These are phyloP conservation scores for Pluvialis apricaria DNA, from an alignment of 2,113 vertebrate genomes.

Conservation along the genomic window DNA sequence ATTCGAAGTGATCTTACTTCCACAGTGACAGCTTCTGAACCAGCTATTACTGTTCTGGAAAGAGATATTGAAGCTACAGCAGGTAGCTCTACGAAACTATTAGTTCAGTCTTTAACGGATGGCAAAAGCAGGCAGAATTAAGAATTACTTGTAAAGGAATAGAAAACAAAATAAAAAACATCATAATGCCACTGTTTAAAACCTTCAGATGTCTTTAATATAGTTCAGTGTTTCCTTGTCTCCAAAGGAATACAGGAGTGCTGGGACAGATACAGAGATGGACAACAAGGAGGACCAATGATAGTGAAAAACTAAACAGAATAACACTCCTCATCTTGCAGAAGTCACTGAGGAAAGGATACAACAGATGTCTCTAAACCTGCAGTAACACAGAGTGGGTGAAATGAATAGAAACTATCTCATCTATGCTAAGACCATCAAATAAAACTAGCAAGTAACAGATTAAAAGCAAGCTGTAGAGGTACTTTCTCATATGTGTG, in stretches of 20 bases:
- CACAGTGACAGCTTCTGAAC: neutral
- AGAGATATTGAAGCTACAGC: neutral
- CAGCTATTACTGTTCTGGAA: neutral
- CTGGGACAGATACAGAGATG: neutral
- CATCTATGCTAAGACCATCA: neutral
- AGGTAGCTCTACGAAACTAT: neutral
- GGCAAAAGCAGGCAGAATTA: neutral
- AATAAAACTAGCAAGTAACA: neutral
- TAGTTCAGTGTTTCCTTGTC: neutral
- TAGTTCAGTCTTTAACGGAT: neutral
- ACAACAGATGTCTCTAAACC: neutral
- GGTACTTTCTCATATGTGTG: neutral
- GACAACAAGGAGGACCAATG: neutral
- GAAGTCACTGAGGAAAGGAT: neutral
- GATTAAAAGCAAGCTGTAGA: neutral
- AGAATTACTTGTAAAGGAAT: neutral
- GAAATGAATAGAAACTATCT: neutral
- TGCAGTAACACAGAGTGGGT: neutral
- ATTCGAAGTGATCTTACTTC: neutral
- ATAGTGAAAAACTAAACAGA: neutral
- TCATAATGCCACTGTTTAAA: neutral
- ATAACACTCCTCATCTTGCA: neutral
- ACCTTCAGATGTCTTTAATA: neutral
- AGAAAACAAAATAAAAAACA: neutral
- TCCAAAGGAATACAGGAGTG: neutral